phyloP scores from a whole-genome alignment of 2,797 vertebrate genomes.

The Lacerta viridis region DNA sequence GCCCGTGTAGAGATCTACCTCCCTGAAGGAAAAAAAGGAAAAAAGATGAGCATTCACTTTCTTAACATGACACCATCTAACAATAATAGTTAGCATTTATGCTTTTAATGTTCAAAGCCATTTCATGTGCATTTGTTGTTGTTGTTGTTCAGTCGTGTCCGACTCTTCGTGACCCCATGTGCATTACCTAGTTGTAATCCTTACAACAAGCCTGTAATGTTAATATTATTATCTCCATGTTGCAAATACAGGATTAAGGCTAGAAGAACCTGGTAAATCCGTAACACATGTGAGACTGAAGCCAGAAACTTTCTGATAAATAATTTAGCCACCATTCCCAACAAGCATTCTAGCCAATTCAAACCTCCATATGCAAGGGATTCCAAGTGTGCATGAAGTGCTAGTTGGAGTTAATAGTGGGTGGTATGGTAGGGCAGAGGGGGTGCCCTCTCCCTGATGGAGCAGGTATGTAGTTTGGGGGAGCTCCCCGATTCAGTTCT shows the following conservation, averaged over 20 bases:
- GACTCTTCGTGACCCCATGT: too few relatives aligned
- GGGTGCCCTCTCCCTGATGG: too few relatives aligned
- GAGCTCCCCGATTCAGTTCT: too few relatives aligned
- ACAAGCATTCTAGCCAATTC: background rate
- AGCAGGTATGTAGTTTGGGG: too few relatives aligned
- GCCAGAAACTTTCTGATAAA: background rate
- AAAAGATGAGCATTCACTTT: background rate
- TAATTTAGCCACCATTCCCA: background rate
- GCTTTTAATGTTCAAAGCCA: background rate
- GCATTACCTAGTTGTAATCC: background rate
- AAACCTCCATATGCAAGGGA: background rate
- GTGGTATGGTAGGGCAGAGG: too few relatives aligned
- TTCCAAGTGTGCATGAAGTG: too few relatives aligned
- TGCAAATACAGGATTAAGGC: background rate
- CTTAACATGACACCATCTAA: background rate
- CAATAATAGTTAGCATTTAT: background rate
- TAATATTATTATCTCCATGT: background rate
- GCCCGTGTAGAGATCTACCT: slow-evolving; percentile 98
- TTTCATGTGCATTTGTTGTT: background rate
- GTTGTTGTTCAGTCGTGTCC: too few relatives aligned
- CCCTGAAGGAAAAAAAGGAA: slow-evolving; percentile 80
- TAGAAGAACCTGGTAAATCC: background rate
- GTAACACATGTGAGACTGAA: background rate
- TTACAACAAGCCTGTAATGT: too few relatives aligned
- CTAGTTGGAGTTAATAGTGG: too few relatives aligned